Percentiles rank a stretch among this genome's conserved stretches.
Evolutionary conservation across 2,113 vertebrate species (phyloP).

Genomic region (Corythornis vintsioides): DNA sequence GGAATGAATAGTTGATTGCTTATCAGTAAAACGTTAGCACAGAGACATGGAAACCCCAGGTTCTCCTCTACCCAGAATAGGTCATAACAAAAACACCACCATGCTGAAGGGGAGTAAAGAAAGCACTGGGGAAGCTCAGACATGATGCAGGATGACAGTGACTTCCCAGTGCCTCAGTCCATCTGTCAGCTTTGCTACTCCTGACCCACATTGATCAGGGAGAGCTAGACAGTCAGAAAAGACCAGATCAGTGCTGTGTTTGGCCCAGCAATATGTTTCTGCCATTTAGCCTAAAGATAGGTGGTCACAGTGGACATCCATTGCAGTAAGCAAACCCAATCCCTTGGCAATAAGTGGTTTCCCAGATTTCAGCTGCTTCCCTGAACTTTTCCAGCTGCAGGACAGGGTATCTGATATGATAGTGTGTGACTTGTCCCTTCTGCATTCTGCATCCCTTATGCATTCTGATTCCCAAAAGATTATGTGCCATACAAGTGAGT

Average conservation of each 20-base stretch:
- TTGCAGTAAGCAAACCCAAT: accelerated
- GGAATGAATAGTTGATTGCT: not conserved
- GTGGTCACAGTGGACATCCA: not conserved
- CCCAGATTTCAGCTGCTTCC: not conserved
- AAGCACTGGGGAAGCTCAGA: not conserved
- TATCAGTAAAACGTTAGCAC: not conserved
- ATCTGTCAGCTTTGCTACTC: not conserved
- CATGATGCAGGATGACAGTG: not conserved
- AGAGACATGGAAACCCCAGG: not conserved
- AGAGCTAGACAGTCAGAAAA: not conserved
- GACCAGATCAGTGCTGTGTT: not conserved
- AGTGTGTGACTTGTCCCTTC: not conserved
- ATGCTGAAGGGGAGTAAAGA: not conserved
- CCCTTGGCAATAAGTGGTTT: not conserved
- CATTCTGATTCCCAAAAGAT: not conserved
- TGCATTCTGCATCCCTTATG: not conserved
- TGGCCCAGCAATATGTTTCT: not conserved
- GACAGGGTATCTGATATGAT: not conserved
- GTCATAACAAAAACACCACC: not conserved
- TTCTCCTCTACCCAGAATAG: not conserved
- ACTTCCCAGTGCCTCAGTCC: not conserved
- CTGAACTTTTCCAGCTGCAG: slow-evolving; percentile 10
- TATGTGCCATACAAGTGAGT: not conserved
- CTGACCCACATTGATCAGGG: not conserved
- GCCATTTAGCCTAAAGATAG: not conserved